phyloP scores from a whole-genome alignment of 2,113 vertebrate species.

The Lamprotornis superbus region DNA sequence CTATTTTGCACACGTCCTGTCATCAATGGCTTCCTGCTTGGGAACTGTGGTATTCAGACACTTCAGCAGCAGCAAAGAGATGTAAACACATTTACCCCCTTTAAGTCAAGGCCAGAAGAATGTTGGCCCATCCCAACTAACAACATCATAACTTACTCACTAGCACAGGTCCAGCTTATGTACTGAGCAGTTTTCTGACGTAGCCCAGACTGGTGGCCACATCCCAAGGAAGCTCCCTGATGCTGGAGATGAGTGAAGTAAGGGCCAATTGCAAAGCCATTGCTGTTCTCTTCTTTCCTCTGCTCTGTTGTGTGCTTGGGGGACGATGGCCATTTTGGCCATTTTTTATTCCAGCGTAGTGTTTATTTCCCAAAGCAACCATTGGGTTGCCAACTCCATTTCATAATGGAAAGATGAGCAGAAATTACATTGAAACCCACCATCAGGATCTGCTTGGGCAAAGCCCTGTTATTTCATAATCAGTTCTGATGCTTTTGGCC shows the following conservation, averaged over 20 bases:
- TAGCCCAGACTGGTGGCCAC: background rate
- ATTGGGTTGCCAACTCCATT: background rate
- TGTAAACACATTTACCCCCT: background rate
- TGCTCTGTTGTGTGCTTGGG: background rate
- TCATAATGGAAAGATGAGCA: background rate
- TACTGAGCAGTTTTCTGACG: background rate
- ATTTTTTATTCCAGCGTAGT: background rate
- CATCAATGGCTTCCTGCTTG: conserved; percentile 42
- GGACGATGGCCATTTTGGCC: background rate
- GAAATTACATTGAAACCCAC: background rate
- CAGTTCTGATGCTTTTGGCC: conserved; percentile 6
- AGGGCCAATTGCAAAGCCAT: background rate
- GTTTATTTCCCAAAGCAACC: background rate
- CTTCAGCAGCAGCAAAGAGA: background rate
- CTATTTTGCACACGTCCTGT: background rate
- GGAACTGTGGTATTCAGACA: conserved; percentile 4
- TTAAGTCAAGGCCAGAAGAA: conserved; percentile 24
- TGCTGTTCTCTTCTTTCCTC: background rate
- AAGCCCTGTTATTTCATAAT: conserved; percentile 30
- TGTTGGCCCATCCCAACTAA: background rate
- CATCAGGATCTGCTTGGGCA: background rate
- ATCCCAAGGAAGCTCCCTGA: background rate
- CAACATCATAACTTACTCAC: background rate
- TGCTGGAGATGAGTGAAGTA: background rate
- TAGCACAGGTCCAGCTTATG: background rate